Base-by-base conservation (phyloP, 2,888 invertebrate species). In the Agrotis ipsilon region DNA sequence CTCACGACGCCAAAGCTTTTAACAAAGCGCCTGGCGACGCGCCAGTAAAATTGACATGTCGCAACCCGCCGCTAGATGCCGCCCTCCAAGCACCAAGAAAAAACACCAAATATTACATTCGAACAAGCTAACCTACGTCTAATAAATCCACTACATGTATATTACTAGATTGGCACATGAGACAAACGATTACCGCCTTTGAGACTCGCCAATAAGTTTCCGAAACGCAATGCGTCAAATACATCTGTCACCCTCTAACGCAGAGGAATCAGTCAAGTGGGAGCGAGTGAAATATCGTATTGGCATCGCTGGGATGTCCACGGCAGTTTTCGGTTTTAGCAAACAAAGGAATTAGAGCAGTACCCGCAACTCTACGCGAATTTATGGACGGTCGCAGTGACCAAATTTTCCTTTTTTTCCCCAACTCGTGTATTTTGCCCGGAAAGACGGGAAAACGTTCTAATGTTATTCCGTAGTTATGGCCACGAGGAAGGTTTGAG, bases 261-360 rank as follows among this genome's bases (percentile, higher is more conserved):
- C 84, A 78, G 71, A 86, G 85, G 84, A 83, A 92, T 93, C 93
- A 90, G 89, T 94, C 92, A 93, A 90, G 93, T 88, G 91, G 78
- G 93, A 94, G 91, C 87, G 94, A 92, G 94, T 93, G 92, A 93
- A 92, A 92, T 93, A 94, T 93, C 87, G 91, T 86, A 90, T 89
- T 88, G 90, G 88, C 89, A 88, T 86, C 85, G 90, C 86, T 85
- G 87, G 88, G 90, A 91, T 90, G 92, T 91, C 92, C 90, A 87
- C 89, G 87, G 88, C 93, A 92, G 93, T 93, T 93, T 94, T 94
- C 92, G 93, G 93, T 93, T 94, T 93, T 92, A 89, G 92, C 94
- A 94, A 94, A 94, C 94, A 94, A 94, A 95, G 94, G 93, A 93
- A 94, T 95, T 94, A 94, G 94, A 93, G 89, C 92, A 90, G 90